Conservation (phyloP, 1,140 invertebrate genomes). For the Drosophila dunni region DNA sequence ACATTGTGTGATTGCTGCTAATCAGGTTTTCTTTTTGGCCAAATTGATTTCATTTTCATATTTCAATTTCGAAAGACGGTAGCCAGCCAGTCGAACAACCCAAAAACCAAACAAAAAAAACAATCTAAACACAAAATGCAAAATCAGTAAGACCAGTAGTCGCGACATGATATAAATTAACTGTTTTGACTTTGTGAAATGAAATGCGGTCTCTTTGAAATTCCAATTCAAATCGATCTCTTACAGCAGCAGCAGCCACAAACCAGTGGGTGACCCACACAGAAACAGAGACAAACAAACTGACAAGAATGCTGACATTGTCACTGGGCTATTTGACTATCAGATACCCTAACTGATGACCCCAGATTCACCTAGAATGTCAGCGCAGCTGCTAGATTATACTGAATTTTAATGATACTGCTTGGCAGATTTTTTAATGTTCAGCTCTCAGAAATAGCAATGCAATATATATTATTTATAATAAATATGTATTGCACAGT, state of each 20-base stretch:
- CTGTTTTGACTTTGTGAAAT: slow-evolving; percentile 84
- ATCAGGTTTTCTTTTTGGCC: slow-evolving; percentile 66
- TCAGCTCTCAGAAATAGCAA: too few species aligned
- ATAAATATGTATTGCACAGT: too few species aligned
- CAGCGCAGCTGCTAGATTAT: not conserved
- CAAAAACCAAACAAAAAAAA: slow-evolving; percentile 14
- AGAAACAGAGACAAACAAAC: not conserved
- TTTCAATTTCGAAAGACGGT: slow-evolving; percentile 76
- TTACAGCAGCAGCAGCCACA: slow-evolving; percentile 33
- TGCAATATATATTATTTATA: too few species aligned
- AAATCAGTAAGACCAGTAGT: slow-evolving; percentile 85
- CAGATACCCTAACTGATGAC: slow-evolving; percentile 19
- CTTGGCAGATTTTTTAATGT: too few species aligned
- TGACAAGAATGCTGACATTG: not conserved
- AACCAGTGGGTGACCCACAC: slow-evolving; percentile 39
- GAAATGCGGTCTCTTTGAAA: slow-evolving; percentile 81
- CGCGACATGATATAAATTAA: slow-evolving; percentile 85
- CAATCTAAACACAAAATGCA: slow-evolving; percentile 70
- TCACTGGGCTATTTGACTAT: not conserved
- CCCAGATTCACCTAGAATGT: not conserved
- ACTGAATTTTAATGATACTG: too few species aligned
- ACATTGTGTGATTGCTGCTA: slow-evolving; percentile 57
- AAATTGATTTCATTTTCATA: slow-evolving; percentile 84
- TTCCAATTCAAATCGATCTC: slow-evolving; percentile 76
- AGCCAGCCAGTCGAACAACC: slow-evolving; percentile 26